These are phyloP conservation scores for Portevinia maculata DNA, from an alignment of 2,888 invertebrate genomes.

Conservation along the genomic window DNA sequence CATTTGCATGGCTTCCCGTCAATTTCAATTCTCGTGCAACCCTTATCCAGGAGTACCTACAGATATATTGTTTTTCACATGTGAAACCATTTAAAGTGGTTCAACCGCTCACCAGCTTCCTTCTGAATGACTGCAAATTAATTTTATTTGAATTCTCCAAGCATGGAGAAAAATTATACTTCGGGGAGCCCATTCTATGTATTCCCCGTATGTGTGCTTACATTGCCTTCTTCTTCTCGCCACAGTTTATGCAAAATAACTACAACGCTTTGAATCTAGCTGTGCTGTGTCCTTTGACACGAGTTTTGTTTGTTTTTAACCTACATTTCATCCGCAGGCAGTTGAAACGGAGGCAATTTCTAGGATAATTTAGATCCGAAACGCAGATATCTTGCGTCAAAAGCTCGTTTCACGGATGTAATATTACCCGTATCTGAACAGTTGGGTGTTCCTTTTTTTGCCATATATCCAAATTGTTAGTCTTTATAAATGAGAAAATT, in stretches of 20 bases:
- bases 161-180: conserved; percentile 1
- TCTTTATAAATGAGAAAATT: conserved; percentile 47
- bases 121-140: neutral
- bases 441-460: neutral
- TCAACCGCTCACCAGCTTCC: neutral
- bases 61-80: neutral
- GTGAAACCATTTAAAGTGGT: conserved; percentile 7
- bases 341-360: neutral
- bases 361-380: neutral
- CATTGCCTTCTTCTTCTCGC: neutral
- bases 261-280: neutral
- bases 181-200: neutral
- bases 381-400: neutral
- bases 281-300: neutral
- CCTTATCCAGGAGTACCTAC: neutral
- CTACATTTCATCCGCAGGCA: neutral
- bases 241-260: conserved; percentile 9
- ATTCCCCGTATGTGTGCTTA: neutral
- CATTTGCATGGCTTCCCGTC: no score
- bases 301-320: neutral
- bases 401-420: neutral
- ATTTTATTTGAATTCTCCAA: conserved; percentile 11
- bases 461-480: conserved; percentile 14
- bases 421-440: conserved; percentile 6
- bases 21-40: neutral